Percentiles rank a stretch among this genome's conserved stretches.
phyloP scores from a whole-genome alignment of 2,888 invertebrate genomes.

The Branchipolynoe longqiensis region DNA sequence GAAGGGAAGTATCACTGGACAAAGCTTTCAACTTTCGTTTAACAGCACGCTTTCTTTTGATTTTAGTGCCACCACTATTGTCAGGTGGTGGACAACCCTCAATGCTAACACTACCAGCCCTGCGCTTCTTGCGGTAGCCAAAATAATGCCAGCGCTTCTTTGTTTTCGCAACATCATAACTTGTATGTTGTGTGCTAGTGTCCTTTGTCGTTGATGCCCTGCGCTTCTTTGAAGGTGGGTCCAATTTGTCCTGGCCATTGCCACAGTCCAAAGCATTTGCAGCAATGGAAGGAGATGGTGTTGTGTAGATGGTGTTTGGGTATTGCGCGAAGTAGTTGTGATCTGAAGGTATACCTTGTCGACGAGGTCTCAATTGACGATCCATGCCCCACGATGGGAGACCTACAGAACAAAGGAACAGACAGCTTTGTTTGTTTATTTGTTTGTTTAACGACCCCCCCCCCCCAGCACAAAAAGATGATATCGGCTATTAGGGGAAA shows the following conservation, averaged over 20 bases:
- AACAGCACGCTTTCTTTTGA: background rate
- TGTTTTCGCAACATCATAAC: background rate
- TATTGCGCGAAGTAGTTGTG: conserved; percentile 50
- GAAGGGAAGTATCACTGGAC: no score
- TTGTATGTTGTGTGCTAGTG: background rate
- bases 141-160: conserved; percentile 23
- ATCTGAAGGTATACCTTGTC: conserved; percentile 30
- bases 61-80: background rate
- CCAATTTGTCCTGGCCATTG: background rate
- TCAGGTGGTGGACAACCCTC: no score
- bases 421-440: no score
- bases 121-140: conserved; percentile 11
- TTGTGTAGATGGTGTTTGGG: conserved; percentile 11
- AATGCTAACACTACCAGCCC: no score
- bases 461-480: no score
- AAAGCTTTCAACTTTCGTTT: background rate
- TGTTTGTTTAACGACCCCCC: no score
- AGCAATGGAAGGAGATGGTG: background rate
- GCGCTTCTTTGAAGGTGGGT: conserved; percentile 1
- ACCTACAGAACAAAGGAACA: no score
- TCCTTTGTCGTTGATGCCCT: background rate
- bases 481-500: no score
- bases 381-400: conserved; percentile 15
- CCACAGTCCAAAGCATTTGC: background rate
- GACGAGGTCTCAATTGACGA: conserved; percentile 24